A percentile compares a stretch with the other conserved stretches of the same genome.
These are phyloP conservation scores for Pristionchus japonicus DNA, from an alignment of 2,888 invertebrate species.

Conservation along the genomic window DNA sequence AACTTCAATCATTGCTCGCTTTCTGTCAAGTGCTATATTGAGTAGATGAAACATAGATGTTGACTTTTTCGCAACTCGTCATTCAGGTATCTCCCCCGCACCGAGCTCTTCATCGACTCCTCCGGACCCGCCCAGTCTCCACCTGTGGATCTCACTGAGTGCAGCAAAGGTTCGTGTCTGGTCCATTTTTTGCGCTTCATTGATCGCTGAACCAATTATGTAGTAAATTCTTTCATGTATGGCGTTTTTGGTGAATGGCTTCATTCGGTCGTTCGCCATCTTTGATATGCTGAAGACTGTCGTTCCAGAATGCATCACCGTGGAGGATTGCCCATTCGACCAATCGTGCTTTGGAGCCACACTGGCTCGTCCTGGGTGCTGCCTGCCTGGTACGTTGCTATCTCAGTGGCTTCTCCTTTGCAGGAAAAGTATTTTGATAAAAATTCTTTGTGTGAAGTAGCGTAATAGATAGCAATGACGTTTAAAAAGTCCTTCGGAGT, in stretches of 20 bases:
- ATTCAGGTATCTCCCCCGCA: constrained; percentile 34
- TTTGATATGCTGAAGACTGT: too few relatives aligned
- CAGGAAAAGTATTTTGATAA: too few relatives aligned
- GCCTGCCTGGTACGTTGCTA: neutral
- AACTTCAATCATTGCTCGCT: too few relatives aligned
- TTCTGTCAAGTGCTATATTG: neutral
- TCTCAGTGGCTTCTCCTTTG: too few relatives aligned
- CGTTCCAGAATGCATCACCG: constrained; percentile 41
- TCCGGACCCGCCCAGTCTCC: neutral
- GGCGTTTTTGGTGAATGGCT: too few relatives aligned
- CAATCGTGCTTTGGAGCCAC: constrained; percentile 44
- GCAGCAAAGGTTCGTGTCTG: constrained; percentile 11
- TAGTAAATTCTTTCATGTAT: too few relatives aligned
- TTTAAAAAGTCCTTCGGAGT: too few relatives aligned
- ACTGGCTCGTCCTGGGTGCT: constrained; percentile 14
- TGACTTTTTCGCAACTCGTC: neutral
- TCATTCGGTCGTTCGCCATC: too few relatives aligned
- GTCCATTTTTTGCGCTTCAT: neutral
- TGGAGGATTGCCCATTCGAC: constrained; percentile 37
- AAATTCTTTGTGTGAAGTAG: too few relatives aligned
- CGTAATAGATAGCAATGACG: too few relatives aligned
- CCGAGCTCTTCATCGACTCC: constrained; percentile 4
- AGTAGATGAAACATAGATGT: neutral
- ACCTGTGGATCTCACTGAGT: constrained; percentile 15
- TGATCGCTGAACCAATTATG: too few relatives aligned